Percentiles rank a stretch among this genome's conserved stretches.
Conservation (phyloP, 2,113 vertebrate species). For the Corvus moneduloides region DNA sequence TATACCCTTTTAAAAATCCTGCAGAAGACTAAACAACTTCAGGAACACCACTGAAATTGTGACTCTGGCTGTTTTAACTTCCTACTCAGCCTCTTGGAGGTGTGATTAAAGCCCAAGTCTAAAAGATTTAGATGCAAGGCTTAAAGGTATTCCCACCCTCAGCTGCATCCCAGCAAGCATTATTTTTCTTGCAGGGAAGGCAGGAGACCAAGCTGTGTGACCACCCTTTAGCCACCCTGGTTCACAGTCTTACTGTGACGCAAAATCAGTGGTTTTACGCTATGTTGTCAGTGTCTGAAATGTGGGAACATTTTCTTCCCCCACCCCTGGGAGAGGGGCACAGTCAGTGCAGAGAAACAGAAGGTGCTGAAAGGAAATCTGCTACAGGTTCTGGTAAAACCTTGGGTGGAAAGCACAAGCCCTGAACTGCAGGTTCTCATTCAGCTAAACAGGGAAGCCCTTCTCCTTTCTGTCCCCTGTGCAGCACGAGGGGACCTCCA, state of each 20-base stretch:
- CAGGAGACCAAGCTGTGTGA: background rate
- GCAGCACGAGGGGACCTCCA: rapidly evolving
- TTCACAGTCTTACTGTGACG: background rate
- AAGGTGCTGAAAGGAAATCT: background rate
- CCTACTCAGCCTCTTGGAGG: background rate
- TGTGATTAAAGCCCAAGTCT: background rate
- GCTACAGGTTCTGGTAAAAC: background rate
- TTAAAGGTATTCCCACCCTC: background rate
- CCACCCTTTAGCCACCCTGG: background rate
- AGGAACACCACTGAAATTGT: background rate
- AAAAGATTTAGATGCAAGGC: background rate
- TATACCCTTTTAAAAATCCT: background rate
- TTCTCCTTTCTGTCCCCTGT: background rate
- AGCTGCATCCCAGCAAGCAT: background rate
- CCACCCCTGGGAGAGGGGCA: background rate
- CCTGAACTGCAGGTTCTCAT: background rate
- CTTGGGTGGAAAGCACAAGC: background rate
- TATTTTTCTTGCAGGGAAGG: background rate
- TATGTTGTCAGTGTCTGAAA: background rate
- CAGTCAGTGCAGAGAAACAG: background rate
- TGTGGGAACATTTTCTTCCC: rapidly evolving
- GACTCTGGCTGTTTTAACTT: constrained; percentile 17
- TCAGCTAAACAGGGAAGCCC: background rate
- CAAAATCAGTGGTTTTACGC: background rate
- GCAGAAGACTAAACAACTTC: background rate